Conservation (phyloP, 2,113 vertebrate species). For the Ahaetulla prasina region DNA sequence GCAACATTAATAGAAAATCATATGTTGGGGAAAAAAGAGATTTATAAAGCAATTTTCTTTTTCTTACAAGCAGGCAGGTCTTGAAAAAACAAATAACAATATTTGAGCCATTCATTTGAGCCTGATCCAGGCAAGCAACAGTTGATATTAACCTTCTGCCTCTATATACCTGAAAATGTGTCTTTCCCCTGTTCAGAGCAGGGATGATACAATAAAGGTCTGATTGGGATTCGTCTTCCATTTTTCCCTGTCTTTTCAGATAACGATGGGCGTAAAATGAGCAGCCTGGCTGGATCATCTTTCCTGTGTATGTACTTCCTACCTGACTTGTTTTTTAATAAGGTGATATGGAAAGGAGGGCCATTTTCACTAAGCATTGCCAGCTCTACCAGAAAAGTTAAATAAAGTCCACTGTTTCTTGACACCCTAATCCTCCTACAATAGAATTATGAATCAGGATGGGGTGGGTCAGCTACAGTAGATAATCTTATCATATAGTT, state of each 20-base stretch:
- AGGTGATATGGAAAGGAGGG: not conserved
- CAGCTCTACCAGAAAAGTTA: not conserved
- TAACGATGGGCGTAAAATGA: conserved; percentile 70
- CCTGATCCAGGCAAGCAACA: not conserved
- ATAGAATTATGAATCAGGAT: not conserved
- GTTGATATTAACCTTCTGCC: not conserved
- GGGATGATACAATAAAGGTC: not conserved
- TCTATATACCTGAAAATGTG: not conserved
- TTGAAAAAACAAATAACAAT: not conserved
- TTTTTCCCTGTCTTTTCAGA: conserved; percentile 65
- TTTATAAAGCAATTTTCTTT: not conserved
- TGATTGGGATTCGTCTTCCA: not conserved
- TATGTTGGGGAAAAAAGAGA: not conserved
- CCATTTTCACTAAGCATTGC: not conserved
- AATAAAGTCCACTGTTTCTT: not conserved
- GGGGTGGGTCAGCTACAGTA: not conserved
- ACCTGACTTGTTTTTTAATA: not conserved
- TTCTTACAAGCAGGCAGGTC: not conserved
- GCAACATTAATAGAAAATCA: not conserved
- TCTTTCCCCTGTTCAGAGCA: not conserved
- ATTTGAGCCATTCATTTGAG: not conserved
- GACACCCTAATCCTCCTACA: not conserved
- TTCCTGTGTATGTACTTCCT: conserved; percentile 70
- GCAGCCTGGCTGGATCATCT: conserved; percentile 77
- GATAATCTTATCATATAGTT: not conserved